phyloP scores from a whole-genome alignment of 2,888 invertebrate genomes.

The Sminthurinus aureus region DNA sequence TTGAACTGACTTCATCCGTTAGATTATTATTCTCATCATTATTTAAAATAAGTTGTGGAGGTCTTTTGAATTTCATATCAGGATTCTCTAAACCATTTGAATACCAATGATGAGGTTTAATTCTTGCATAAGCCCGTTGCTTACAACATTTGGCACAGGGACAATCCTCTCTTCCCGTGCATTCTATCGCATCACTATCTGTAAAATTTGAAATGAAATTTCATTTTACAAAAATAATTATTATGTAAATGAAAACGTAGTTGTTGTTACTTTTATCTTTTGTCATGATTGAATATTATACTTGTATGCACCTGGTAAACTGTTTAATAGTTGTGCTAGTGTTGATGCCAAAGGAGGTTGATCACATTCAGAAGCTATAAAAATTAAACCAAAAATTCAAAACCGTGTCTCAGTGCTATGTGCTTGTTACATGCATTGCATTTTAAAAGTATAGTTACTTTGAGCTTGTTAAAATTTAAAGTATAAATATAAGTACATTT shows the following conservation, averaged over 20 bases:
- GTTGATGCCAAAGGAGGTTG: not conserved
- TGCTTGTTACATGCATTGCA: too few species aligned
- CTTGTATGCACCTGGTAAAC: not conserved
- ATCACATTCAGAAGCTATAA: not conserved
- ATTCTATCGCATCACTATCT: not conserved
- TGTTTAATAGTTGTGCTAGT: not conserved
- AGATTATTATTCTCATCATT: constrained; percentile 15
- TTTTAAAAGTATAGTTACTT: too few species aligned
- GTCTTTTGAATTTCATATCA: not conserved
- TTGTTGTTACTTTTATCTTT: not conserved
- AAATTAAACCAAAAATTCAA: not conserved
- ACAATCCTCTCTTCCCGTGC: constrained; percentile 22
- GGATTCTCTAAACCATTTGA: constrained; percentile 35
- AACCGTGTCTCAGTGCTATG: too few species aligned
- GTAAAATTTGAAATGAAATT: not conserved
- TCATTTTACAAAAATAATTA: not conserved
- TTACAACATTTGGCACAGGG: constrained; percentile 32
- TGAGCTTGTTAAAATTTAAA: too few species aligned
- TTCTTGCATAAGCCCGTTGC: constrained; percentile 15
- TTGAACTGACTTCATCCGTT: not conserved
- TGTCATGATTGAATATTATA: not conserved
- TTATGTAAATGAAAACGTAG: not conserved
- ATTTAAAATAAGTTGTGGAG: not conserved
- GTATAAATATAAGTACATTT: too few species aligned
- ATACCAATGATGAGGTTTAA: constrained; percentile 28